Percentiles rank a stretch among this genome's conserved stretches.
phyloP scores from a whole-genome alignment of 2,888 invertebrate species.

The Pheosia gnoma region DNA sequence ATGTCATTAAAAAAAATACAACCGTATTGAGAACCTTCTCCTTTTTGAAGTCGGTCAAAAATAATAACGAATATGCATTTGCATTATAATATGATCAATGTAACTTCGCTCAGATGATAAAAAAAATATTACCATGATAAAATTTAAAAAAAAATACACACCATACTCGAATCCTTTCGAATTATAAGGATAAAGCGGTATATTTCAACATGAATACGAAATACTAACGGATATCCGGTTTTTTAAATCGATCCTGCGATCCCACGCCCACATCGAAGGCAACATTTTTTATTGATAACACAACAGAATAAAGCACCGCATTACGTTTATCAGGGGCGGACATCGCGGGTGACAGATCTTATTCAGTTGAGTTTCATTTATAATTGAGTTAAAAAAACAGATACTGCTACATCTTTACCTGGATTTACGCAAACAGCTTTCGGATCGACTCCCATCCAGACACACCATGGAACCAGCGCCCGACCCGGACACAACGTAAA shows the following conservation, averaged over 20 bases:
- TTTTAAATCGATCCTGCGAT: conserved; percentile 54
- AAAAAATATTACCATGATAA: neutral
- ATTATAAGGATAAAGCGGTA: conserved; percentile 40
- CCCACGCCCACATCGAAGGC: conserved; percentile 67
- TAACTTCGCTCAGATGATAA: too few relatives aligned
- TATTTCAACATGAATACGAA: conserved; percentile 59
- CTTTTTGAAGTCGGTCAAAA: too few relatives aligned
- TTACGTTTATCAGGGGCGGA: conserved; percentile 47
- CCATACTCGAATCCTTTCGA: conserved; percentile 35
- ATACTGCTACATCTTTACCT: conserved; percentile 45
- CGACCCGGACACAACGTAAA: conserved; percentile 49
- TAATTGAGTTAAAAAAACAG: conserved; percentile 37
- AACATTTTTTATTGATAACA: conserved; percentile 48
- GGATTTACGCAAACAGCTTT: conserved; percentile 49
- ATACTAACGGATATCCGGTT: conserved; percentile 73
- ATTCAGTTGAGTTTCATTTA: conserved; percentile 49
- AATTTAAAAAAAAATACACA: neutral
- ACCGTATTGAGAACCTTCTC: too few relatives aligned
- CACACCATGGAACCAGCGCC: conserved; percentile 31
- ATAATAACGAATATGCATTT: too few relatives aligned
- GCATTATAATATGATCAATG: too few relatives aligned
- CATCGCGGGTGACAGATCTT: conserved; percentile 57
- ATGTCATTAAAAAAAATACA: too few relatives aligned
- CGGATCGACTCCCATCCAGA: conserved; percentile 27
- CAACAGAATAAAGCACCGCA: conserved; percentile 58